phyloP scores from a whole-genome alignment of 2,797 vertebrate species.

The Sylvilagus floridanus region DNA sequence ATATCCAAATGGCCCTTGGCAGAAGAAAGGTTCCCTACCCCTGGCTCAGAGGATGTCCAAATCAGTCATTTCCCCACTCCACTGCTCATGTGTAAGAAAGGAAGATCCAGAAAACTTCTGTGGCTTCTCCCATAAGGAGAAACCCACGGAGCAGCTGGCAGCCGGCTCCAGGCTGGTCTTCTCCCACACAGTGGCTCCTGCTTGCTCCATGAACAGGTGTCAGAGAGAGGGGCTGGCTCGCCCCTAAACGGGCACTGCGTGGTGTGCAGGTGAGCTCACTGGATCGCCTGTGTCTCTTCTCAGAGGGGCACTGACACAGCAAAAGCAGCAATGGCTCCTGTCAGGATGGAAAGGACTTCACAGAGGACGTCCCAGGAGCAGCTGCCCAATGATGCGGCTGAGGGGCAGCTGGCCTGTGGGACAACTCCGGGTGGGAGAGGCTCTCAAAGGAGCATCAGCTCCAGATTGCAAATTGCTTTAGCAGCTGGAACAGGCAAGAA shows the following conservation, averaged over 20 bases:
- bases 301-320: background rate
- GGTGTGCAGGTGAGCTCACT: background rate
- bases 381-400: background rate
- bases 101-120: background rate
- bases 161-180: background rate
- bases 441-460: slow-evolving; percentile 36
- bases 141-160: background rate
- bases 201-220: background rate
- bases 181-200: background rate
- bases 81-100: background rate
- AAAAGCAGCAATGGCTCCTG: background rate
- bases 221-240: background rate
- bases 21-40: too few species aligned
- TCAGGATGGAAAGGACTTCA: background rate
- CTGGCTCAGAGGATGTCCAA: background rate
- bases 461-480: slow-evolving; percentile 50
- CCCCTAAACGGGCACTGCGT: background rate
- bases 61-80: background rate
- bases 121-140: background rate
- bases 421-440: background rate
- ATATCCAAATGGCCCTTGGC: too few species aligned
- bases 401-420: background rate
- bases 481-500: slow-evolving; percentile 18
- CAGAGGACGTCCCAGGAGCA: background rate
- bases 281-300: background rate